Evolutionary conservation across 2,888 invertebrate species (phyloP).

Genomic region (Phengaris arion): DNA sequence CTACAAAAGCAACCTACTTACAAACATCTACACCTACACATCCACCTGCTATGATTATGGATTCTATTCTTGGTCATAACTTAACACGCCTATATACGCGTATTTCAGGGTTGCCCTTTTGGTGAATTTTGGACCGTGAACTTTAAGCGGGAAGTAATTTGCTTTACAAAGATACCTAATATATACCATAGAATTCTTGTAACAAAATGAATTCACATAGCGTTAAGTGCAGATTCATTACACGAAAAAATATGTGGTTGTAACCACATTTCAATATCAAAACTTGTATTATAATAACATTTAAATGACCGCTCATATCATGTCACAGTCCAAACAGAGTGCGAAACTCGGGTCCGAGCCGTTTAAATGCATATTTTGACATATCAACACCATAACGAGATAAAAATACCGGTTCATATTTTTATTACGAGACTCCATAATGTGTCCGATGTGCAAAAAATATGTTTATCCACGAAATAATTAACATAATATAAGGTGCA

Average conservation of each 20-base stretch:
- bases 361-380: conserved; percentile 16
- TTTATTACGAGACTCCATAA: conserved; percentile 5
- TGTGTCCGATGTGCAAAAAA: not conserved
- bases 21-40: no score
- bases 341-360: conserved; percentile 13
- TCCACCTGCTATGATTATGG: no score
- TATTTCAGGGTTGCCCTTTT: no score
- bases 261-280: not conserved
- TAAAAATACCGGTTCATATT: conserved; percentile 19
- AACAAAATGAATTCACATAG: not conserved
- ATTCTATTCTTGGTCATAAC: no score
- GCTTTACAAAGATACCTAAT: not conserved
- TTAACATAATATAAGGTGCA: conserved; percentile 33
- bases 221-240: not conserved
- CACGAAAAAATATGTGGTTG: not conserved
- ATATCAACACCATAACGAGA: conserved; percentile 25
- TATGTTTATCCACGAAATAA: conserved; percentile 27
- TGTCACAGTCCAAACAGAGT: not conserved
- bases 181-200: not conserved
- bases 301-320: conserved; percentile 1
- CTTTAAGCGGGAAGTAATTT: not conserved
- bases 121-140: no score
- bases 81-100: no score
- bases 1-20: no score
- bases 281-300: conserved; percentile 11